Base-by-base conservation (phyloP, 2,797 vertebrate species). In the Sternarchorhynchus goeldii region DNA sequence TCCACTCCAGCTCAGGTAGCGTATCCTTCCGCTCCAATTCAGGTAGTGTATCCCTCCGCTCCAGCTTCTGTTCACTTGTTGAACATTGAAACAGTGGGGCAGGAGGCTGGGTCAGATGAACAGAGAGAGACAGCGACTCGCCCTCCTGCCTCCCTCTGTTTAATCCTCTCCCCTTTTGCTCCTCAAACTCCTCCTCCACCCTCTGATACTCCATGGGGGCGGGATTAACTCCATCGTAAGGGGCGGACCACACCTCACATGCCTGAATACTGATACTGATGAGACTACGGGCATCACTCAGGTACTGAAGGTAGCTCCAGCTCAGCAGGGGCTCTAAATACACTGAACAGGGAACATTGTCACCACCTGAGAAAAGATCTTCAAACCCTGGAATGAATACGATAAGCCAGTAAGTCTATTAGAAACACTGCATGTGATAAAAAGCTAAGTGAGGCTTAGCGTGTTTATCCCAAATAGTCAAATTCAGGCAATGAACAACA, bases 291-390 rank as follows among this genome's bases (percentile, higher is more conserved):
- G 97, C 97, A 67, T 98, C 97, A 63, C 88, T 93, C 53, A 99
- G 93, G 86, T 99, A 99, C 79, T 97, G 95, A 64, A 97, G 93
- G 86, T 98, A 99, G 91, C 95, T 96, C 36, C 94, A 93, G 56
- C 96, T 95, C 89, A 95, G 90, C 66, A 92, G 55, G 6, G 91
- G 92, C 77, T 95, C 94, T 0, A 82, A 92, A 39, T 93, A 92
- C 58, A 90, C 89, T 64, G 92, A 88, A 56, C 93, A 90, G 41
- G 64, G 91, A 86, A 3, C 92, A 93, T 0, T 92, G 79, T 91
- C 89, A 0, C 86, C 83, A 0, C 90, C 90, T 83, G 76, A 77
- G 36, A 76, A 66, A 36, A 81, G 31, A 20, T 83, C 79, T 6
- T 81, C 82, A 65, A 78, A 65, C 4, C 77, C 82, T 87, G 75